Evolutionary conservation across 2,113 vertebrate genomes (phyloP), one percentile per base, ranked within the genome.

Genomic region (Chrysemys picta): DNA sequence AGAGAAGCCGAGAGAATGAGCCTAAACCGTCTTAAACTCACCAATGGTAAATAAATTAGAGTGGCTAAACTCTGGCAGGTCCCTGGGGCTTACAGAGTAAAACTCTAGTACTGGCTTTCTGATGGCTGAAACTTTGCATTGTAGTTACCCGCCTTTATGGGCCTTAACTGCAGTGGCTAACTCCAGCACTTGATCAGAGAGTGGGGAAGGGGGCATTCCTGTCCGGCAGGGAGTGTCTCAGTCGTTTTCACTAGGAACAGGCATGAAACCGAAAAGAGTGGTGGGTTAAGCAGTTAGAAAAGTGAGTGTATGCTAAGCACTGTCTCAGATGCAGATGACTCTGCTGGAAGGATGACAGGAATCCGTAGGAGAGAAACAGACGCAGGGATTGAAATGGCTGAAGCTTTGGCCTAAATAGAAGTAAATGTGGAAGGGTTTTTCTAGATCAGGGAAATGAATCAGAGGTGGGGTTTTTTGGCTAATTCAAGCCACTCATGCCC

Each of bases 351-450:
- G 83, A 53, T 95, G 94, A 81, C 92, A 94, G 93, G 93, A 96
- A 93, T 84, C 87, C 69, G 91, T 93, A 93, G 95, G 94, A 95
- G 94, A 94, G 95, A 84, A 92, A 83, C 83, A 82, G 93, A 82
- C 85, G 72, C 57, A 85, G 94, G 92, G 95, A 89, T 94, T 83
- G 93, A 96, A 96, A 80, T 92, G 91, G 85, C 94, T 94, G 88
- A 89, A 90, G 90, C 85, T 96, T 94, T 91, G 94, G 90, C 79
- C 96, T 89, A 93, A 97, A 95, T 82, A 94, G 90, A 72, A 94
- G 81, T 85, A 97, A 94, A 95, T 0, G 81, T 93, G 96, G 95
- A 96, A 91, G 94, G 94, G 87, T 94, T 95, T 88, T 96, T 83
- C 90, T 45, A 57, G 95, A 86, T 91, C 29, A 95, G 91, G 91